Conservation (phyloP, 1,140 invertebrate species). For the Kradibia gibbosae region DNA sequence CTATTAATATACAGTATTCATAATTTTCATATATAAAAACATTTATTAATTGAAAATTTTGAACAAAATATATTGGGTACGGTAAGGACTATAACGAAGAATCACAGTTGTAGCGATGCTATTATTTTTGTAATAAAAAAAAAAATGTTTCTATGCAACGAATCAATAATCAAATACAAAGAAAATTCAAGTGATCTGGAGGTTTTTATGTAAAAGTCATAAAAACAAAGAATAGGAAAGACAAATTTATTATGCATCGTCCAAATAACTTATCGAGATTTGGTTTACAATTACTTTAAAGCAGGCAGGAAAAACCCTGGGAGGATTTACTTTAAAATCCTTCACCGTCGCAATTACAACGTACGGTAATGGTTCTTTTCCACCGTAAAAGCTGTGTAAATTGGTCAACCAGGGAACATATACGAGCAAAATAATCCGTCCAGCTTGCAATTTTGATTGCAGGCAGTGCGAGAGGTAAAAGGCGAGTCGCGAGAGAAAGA, state of each 20-base stretch:
- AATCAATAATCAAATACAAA: too few species aligned
- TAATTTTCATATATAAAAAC: too few species aligned
- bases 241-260: background rate
- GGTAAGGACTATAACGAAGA: too few species aligned
- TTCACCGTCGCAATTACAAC: slow-evolving; percentile 6
- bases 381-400: slow-evolving; percentile 26
- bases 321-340: slow-evolving; percentile 15
- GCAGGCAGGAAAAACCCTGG: background rate
- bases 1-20: too few species aligned
- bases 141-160: too few species aligned
- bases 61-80: too few species aligned
- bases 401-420: slow-evolving; percentile 13
- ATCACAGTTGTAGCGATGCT: too few species aligned
- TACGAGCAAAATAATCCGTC: slow-evolving; percentile 29
- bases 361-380: background rate
- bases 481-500: background rate
- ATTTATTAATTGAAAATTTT: too few species aligned
- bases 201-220: background rate
- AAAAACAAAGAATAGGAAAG: background rate
- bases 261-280: background rate
- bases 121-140: too few species aligned
- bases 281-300: background rate
- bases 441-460: slow-evolving; percentile 30
- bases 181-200: too few species aligned
- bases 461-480: slow-evolving; percentile 13